A percentile compares a stretch with the other conserved stretches of the same genome.
Conservation (phyloP, 1,140 invertebrate genomes). For the Lysiphlebus fabarum region DNA sequence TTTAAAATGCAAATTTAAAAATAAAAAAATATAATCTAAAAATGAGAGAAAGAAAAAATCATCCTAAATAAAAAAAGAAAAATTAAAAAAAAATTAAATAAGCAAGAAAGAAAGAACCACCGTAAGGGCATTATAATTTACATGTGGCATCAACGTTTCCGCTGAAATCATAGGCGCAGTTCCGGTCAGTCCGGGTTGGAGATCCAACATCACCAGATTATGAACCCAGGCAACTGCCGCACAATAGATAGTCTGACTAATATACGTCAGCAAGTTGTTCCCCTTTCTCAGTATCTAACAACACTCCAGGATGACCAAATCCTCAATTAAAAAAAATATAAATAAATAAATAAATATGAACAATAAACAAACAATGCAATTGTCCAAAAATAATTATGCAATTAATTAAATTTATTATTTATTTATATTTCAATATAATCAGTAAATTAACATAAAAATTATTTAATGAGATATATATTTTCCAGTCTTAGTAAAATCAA, state of each 20-base stretch:
- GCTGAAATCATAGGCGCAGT: conserved; percentile 53
- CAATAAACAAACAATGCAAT: no score
- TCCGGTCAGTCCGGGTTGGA: conserved; percentile 50
- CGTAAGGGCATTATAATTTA: conserved; percentile 56
- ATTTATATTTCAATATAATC: background rate
- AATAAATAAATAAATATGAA: no score
- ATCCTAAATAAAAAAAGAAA: conserved; percentile 23
- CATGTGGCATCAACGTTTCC: conserved; percentile 54
- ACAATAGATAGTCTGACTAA: conserved; percentile 52
- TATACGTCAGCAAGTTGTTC: conserved; percentile 45
- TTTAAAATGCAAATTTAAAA: conserved; percentile 42
- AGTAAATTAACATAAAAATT: no score
- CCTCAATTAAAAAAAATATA: no score
- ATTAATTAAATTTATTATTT: background rate
- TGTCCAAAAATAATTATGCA: background rate
- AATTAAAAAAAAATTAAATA: conserved; percentile 43
- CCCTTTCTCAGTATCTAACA: conserved; percentile 1
- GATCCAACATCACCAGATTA: conserved; percentile 55
- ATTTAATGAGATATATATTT: conserved; percentile 22
- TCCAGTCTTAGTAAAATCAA: conserved; percentile 35
- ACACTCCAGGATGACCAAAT: no score
- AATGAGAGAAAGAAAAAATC: conserved; percentile 38
- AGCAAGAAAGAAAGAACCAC: conserved; percentile 28
- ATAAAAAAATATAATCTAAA: conserved; percentile 39
- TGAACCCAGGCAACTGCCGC: conserved; percentile 45